A percentile compares a stretch with the other conserved stretches of the same genome.
Evolutionary conservation across 2,888 invertebrate genomes (phyloP).

Genomic region (Koerneria pararmatus): DNA sequence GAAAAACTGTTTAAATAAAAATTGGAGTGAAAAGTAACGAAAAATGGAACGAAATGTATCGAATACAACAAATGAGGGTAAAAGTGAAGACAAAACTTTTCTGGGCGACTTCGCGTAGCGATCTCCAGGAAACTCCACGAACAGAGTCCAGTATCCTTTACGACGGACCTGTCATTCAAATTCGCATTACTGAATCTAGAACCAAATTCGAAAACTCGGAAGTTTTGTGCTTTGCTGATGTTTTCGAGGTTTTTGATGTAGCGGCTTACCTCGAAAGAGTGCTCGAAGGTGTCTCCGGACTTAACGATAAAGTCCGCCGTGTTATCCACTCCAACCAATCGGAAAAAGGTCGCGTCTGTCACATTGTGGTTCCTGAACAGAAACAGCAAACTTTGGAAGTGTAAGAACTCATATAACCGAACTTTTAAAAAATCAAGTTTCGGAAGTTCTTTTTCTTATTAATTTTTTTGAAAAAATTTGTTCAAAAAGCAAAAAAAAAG

Average conservation of each 20-base stretch:
- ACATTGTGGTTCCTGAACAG: constrained; percentile 56
- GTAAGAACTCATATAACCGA: no score
- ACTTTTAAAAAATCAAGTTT: background rate
- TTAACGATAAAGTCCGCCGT: constrained; percentile 57
- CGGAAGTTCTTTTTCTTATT: background rate
- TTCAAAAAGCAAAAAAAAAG: no score
- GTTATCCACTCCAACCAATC: constrained; percentile 57
- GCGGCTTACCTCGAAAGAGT: constrained; percentile 50
- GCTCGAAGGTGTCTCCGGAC: constrained; percentile 56
- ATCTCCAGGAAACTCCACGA: constrained; percentile 58
- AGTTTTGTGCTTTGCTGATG: no score
- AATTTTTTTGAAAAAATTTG: no score
- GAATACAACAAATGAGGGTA: background rate
- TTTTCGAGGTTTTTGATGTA: constrained; percentile 1
- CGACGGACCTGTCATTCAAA: constrained; percentile 44
- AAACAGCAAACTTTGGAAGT: background rate
- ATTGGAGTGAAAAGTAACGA: no score
- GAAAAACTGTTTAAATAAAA: no score
- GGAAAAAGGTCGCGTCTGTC: constrained; percentile 56
- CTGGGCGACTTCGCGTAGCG: constrained; percentile 54
- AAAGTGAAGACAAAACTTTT: constrained; percentile 32
- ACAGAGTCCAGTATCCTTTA: constrained; percentile 58
- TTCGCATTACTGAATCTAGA: no score
- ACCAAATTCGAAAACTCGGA: background rate
- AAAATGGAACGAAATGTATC: no score